phyloP scores from a whole-genome alignment of 2,888 invertebrate genomes.

The Hirtodrosophila confusa region DNA sequence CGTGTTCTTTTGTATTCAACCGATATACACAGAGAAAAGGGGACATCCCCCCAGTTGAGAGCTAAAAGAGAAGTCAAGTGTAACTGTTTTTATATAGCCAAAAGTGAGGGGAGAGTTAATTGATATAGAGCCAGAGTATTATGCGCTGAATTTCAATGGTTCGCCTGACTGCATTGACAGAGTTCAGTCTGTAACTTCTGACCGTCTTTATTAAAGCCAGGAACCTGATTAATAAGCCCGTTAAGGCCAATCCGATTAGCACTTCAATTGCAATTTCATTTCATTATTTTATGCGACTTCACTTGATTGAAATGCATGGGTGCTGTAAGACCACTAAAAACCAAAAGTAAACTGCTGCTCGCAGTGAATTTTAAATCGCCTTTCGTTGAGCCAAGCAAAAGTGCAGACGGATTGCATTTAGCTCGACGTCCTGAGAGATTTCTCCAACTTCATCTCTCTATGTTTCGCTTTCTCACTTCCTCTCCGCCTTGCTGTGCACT shows the following conservation, averaged over 20 bases:
- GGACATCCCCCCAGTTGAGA: no score
- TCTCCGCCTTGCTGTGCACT: conserved; percentile 7
- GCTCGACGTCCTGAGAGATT: conserved; percentile 20
- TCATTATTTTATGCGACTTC: conserved; percentile 71
- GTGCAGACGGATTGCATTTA: conserved; percentile 42
- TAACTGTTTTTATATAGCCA: no score
- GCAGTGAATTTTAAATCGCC: conserved; percentile 48
- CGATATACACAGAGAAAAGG: no score
- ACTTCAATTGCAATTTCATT: conserved; percentile 28
- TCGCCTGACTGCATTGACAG: neutral
- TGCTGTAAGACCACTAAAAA: conserved; percentile 23
- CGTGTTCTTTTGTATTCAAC: no score
- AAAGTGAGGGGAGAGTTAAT: conserved; percentile 12
- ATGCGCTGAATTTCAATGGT: neutral
- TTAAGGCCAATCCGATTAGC: conserved; percentile 46
- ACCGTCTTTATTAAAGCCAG: neutral
- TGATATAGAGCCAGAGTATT: conserved; percentile 15
- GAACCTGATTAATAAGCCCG: conserved; percentile 32
- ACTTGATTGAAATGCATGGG: conserved; percentile 68
- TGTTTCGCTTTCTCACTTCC: neutral
- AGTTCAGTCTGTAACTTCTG: neutral
- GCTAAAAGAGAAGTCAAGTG: no score
- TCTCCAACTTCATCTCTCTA: conserved; percentile 8
- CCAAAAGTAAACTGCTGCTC: conserved; percentile 19
- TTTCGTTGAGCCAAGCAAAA: conserved; percentile 32